These are phyloP conservation scores for Nephrotoma appendiculata DNA, from an alignment of 2,888 invertebrate genomes.

Conservation along the genomic window DNA sequence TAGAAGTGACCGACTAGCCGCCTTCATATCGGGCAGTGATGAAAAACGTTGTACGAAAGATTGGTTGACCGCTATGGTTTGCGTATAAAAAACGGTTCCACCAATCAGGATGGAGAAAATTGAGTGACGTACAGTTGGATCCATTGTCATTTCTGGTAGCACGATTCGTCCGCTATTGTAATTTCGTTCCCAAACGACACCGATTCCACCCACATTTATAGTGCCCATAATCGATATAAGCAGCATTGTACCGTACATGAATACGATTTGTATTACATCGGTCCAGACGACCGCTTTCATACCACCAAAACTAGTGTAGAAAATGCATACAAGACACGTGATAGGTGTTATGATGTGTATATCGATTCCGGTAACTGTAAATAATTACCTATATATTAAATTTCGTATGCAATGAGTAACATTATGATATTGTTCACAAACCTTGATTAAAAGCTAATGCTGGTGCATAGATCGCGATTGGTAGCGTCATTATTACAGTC, in stretches of 20 bases:
- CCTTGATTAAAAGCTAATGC: constrained; percentile 63
- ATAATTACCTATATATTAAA: no score
- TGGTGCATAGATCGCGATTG: constrained; percentile 50
- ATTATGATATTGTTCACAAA: background rate
- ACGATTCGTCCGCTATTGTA: constrained; percentile 49
- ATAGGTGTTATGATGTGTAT: background rate
- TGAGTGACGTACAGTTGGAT: constrained; percentile 64
- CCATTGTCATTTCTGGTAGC: constrained; percentile 54
- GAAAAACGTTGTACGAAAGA: constrained; percentile 75
- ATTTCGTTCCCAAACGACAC: background rate
- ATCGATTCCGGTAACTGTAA: background rate
- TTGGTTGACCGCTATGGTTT: constrained; percentile 65
- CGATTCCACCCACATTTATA: background rate
- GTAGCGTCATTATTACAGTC: constrained; percentile 15
- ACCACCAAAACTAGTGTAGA: background rate
- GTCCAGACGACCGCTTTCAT: background rate
- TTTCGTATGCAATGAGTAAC: no score
- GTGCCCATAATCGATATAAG: background rate
- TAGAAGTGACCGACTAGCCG: constrained; percentile 28
- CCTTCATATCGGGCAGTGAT: constrained; percentile 49
- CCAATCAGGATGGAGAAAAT: constrained; percentile 63
- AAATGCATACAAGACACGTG: background rate
- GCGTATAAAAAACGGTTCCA: constrained; percentile 60
- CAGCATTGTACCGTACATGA: background rate
- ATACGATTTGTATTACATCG: background rate